Evolutionary conservation across 2,888 invertebrate genomes (phyloP), one percentile per base, ranked within the genome.

Genomic region (Nemotelus pantherinus): DNA sequence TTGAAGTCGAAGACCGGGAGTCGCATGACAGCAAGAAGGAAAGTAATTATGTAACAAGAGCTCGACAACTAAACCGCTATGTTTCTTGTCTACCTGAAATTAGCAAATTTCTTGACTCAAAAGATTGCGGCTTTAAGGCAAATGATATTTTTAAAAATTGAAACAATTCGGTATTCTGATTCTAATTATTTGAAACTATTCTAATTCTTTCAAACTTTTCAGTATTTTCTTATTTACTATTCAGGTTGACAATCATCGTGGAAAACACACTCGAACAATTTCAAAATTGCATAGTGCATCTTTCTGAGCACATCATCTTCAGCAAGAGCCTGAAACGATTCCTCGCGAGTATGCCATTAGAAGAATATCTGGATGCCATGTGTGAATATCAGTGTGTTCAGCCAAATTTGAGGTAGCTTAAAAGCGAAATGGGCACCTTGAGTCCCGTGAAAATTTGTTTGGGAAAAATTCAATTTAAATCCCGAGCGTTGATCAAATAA

Each of bases 391-490:
- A 53, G 6, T 68, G 48, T 9, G 82, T 86, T n/a, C 84, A 84
- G 43, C 80, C 83, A 0, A 81, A 82, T 79, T 89, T 86, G 80
- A 85, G 85, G 79, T 89, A 88, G 88, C 83, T 83, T 63, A 83
- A 90, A 80, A 92, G 92, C 2, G 87, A 88, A 65, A 92, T 92
- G 91, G 87, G 85, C 53, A 89, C 88, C 71, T 86, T 89, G 81
- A 93, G 93, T 83, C 93, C 93, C 3, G 91, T 93, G 2, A 89
- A 91, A 80, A 87, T 92, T 81, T 88, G 88, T 80, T 87, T 88
- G 78, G 90, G 92, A n/a, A 85, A 84, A 75, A 86, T 88, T 65
- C 82, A 86, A n/a, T 82, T 85, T 25, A 25, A 25, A 25, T 25
- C 25, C 25, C 25, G 25, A 25, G 25, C 25, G 0, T 25, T 25